phyloP scores from a whole-genome alignment of 1,140 invertebrate species.

The Drosophila pallidifrons region DNA sequence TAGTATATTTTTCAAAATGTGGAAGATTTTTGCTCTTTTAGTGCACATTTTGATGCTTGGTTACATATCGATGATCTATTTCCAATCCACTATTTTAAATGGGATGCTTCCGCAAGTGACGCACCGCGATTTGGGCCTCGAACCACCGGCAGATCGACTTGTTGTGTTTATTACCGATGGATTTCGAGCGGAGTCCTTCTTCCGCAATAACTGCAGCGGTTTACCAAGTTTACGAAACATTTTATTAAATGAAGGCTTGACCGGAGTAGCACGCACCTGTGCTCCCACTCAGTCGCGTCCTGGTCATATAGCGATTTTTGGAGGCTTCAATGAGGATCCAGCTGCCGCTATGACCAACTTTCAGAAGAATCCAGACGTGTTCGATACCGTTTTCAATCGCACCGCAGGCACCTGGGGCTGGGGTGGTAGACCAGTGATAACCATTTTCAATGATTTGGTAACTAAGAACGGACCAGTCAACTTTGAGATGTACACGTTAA shows the following conservation, averaged over 20 bases:
- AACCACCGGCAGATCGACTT: conserved; percentile 89
- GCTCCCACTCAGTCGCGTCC: conserved; percentile 98
- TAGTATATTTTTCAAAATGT: conserved; percentile 57
- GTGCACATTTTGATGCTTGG: conserved; percentile 86
- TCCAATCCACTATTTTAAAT: conserved; percentile 87
- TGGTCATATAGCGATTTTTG: conserved; percentile 97
- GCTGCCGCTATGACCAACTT: conserved; percentile 97
- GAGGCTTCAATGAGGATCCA: conserved; percentile 98
- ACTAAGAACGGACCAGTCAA: conserved; percentile 71
- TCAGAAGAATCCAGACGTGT: conserved; percentile 96
- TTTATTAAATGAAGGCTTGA: conserved; percentile 87
- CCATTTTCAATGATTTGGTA: conserved; percentile 87
- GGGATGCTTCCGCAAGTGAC: conserved; percentile 86
- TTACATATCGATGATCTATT: conserved; percentile 88
- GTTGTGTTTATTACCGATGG: conserved; percentile 96
- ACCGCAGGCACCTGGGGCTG: conserved; percentile 88
- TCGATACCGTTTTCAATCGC: conserved; percentile 98
- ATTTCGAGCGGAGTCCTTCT: conserved; percentile 92
- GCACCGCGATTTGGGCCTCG: conserved; percentile 57
- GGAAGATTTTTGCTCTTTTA: conserved; percentile 67
- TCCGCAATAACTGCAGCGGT: conserved; percentile 78
- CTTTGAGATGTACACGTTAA: conserved; percentile 84
- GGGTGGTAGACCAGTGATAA: conserved; percentile 97
- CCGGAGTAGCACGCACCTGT: conserved; percentile 95
- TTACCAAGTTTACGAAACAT: conserved; percentile 58